Conservation (phyloP, 37 sponge, comb jelly and placozoan genomes). For the Axinella damicornis region DNA sequence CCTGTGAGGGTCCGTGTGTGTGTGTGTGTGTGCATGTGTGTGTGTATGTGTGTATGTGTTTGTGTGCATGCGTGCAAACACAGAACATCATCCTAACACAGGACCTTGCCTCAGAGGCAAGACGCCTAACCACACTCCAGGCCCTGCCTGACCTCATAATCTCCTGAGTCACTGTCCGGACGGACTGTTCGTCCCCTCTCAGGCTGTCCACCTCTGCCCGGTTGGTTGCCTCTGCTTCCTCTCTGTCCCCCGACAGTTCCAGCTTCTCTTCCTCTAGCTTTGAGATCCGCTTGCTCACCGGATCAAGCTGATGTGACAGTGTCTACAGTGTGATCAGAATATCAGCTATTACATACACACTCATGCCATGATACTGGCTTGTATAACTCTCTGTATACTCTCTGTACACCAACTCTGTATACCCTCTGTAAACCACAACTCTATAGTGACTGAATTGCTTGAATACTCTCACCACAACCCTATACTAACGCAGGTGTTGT, state of each 20-base stretch:
- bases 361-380: too few species aligned
- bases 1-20: constrained; percentile 3
- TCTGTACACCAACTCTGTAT: too few species aligned
- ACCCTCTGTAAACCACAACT: too few species aligned
- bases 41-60: constrained; percentile 2
- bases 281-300: constrained; percentile 54
- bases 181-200: neutral
- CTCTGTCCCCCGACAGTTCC: constrained; percentile 14
- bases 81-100: too few species aligned
- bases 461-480: too few species aligned
- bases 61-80: neutral
- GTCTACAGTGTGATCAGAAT: constrained; percentile 23
- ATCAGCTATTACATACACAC: too few species aligned
- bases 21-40: constrained; percentile 2
- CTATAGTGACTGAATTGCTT: too few species aligned
- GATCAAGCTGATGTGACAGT: constrained; percentile 17
- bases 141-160: constrained; percentile 34
- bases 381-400: too few species aligned
- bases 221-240: constrained; percentile 23
- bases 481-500: too few species aligned
- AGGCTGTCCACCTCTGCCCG: constrained; percentile 38
- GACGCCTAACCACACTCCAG: neutral
- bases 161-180: neutral
- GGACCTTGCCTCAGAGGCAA: too few species aligned
- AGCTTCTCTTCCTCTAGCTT: constrained; percentile 18